These are phyloP conservation scores for Dipodomys stephensi DNA, from an alignment of 2,113 vertebrate genomes.

Conservation along the genomic window DNA sequence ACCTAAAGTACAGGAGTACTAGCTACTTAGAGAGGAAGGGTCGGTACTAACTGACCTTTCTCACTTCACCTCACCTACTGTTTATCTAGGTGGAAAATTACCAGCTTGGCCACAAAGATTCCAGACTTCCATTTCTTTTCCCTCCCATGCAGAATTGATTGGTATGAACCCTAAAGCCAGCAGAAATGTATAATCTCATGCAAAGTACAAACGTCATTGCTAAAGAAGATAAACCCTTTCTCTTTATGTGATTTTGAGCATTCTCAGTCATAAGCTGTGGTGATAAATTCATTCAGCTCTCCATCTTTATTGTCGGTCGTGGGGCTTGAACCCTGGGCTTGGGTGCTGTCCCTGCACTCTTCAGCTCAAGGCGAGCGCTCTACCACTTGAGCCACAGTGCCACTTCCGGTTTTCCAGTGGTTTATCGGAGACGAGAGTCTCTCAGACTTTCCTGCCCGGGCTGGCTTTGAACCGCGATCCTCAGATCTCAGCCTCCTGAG, in stretches of 20 bases:
- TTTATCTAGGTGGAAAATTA: background rate
- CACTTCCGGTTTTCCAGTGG: too few species aligned
- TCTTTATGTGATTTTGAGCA: background rate
- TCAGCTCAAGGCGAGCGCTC: too few species aligned
- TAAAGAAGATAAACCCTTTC: background rate
- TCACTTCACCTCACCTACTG: background rate
- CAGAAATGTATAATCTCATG: background rate
- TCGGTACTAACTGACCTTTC: background rate
- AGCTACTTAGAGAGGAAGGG: background rate
- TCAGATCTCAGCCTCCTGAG: too few species aligned
- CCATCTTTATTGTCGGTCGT: too few species aligned
- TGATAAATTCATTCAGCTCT: background rate
- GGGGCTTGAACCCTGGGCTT: too few species aligned
- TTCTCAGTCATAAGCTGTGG: background rate
- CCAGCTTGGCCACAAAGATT: background rate
- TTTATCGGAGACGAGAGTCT: too few species aligned
- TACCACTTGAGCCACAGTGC: too few species aligned
- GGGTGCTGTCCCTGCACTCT: too few species aligned
- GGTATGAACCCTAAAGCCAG: background rate
- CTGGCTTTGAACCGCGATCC: too few species aligned
- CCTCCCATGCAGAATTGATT: slow-evolving; percentile 42
- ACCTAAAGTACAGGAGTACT: background rate
- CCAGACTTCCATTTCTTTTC: background rate
- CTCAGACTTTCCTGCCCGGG: too few species aligned
- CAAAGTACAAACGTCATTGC: background rate